Base-by-base conservation (phyloP, 2,113 vertebrate genomes). In the Cyphomyrus discorhynchus region DNA sequence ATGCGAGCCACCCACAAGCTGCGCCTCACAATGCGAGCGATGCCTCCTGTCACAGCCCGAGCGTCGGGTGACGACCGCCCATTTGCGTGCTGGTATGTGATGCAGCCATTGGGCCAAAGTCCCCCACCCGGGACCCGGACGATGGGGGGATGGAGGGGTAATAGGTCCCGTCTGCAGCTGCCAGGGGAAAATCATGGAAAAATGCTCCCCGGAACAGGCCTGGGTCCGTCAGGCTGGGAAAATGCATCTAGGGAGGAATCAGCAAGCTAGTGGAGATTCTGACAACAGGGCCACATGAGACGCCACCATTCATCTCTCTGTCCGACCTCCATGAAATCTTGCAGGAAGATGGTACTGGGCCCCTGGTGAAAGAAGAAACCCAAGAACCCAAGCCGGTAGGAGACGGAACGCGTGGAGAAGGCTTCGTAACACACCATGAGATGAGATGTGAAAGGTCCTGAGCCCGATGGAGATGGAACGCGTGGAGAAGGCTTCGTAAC, bases 181-280 rank as follows among this genome's bases (percentile, higher is more conserved):
- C 74, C 70, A 82, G 77, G 9, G n/a, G 13, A 50, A 90, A 88
- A 88, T 83, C 86, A 42, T 9, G 17, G 52, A 66, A 88, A 47
- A 47, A 58, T 84, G 15, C 53, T 50, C 50, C 11, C 85, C 52
- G 31, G 47, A 45, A 88, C 3, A 15, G 1, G 19, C 21, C 6
- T 35, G 8, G 17, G 53, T 15, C 39, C 21, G 5, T 52, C 45
- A 10, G 31, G 56, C 3, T 17, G 74, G 82, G 52, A 17, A 42
- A 42, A 35, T 31, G 53, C 3, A 8, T 19, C 47, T 17, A 39
- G 31, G 53, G 86, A 15, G 56, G 70, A 90, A 90, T 49, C 58
- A 52, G 53, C 24, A 19, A 45, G 70, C 9, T 24, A 27, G 56
- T 90, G 89, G 89, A 90, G 87, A 87, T 47, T 86, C 2, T 87